A percentile compares a stretch with the other conserved stretches of the same genome.
Conservation (phyloP, 2,888 invertebrate species). For the Lycia hirtaria region DNA sequence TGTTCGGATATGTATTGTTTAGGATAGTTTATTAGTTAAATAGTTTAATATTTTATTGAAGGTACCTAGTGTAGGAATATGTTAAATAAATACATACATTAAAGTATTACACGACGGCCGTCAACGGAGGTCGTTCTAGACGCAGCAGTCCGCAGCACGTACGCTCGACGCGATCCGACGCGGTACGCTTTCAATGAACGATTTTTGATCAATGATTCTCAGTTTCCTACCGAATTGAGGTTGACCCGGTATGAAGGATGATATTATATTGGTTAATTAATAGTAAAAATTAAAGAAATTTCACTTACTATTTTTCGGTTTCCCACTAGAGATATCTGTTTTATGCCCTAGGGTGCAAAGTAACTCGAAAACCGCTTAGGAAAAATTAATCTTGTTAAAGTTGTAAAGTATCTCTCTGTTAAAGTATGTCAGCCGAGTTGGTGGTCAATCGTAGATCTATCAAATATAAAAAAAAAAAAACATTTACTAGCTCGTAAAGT, state of each 20-base stretch:
- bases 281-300: no score
- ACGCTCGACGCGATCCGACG: background rate
- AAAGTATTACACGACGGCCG: constrained; percentile 59
- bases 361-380: no score
- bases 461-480: no score
- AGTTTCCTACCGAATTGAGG: background rate
- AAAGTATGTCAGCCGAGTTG: no score
- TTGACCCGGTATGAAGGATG: background rate
- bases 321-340: no score
- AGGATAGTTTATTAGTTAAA: constrained; percentile 23
- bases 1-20: constrained; percentile 13
- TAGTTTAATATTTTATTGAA: constrained; percentile 34
- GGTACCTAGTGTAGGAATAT: constrained; percentile 51
- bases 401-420: no score
- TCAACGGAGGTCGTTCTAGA: constrained; percentile 60
- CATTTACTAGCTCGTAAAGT: no score
- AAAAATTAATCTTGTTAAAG: no score
- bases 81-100: constrained; percentile 65
- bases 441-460: no score
- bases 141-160: constrained; percentile 1
- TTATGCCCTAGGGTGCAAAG: no score
- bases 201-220: constrained; percentile 7
- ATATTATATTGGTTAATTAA: no score
- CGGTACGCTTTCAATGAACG: constrained; percentile 2
- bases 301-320: no score